Conservation (phyloP, 2,797 vertebrate species). For the Oreonectes daqikongensis region DNA sequence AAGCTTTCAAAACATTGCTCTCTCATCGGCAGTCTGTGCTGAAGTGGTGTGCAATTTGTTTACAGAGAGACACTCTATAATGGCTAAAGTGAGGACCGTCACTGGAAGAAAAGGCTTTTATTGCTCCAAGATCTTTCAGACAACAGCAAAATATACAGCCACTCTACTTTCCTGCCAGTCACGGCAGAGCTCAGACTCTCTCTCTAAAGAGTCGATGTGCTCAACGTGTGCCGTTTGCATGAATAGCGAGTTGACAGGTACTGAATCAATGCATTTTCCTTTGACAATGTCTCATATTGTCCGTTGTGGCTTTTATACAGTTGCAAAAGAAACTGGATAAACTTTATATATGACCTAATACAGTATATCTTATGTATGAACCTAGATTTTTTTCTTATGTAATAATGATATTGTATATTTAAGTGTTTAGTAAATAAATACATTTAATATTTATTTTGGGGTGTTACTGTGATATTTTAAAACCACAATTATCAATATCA, state of each 20-base stretch:
- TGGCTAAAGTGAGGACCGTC: background rate
- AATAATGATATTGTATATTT: too few species aligned
- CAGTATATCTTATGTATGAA: background rate
- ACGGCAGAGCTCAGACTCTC: background rate
- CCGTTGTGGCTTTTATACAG: background rate
- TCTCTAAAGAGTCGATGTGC: background rate
- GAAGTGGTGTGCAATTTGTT: conserved; percentile 5
- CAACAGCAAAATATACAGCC: conserved; percentile 4
- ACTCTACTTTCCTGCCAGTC: background rate
- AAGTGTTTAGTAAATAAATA: too few species aligned
- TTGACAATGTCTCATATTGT: background rate
- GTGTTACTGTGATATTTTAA: too few species aligned
- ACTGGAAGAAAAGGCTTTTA: conserved; percentile 8
- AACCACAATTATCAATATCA: too few species aligned
- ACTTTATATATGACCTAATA: background rate
- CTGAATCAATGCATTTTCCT: background rate
- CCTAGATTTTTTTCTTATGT: too few species aligned
- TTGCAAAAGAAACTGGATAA: background rate
- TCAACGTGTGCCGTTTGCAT: background rate
- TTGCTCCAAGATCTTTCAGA: background rate
- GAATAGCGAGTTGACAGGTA: background rate
- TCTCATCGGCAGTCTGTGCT: background rate
- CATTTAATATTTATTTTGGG: too few species aligned
- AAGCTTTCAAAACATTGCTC: conserved; percentile 3
- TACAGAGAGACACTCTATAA: conserved; percentile 1